A percentile compares a stretch with the other conserved stretches of the same genome.
These are phyloP conservation scores for Drosophila pseudoobscura DNA, from an alignment of 1,140 invertebrate genomes.

Conservation along the genomic window DNA sequence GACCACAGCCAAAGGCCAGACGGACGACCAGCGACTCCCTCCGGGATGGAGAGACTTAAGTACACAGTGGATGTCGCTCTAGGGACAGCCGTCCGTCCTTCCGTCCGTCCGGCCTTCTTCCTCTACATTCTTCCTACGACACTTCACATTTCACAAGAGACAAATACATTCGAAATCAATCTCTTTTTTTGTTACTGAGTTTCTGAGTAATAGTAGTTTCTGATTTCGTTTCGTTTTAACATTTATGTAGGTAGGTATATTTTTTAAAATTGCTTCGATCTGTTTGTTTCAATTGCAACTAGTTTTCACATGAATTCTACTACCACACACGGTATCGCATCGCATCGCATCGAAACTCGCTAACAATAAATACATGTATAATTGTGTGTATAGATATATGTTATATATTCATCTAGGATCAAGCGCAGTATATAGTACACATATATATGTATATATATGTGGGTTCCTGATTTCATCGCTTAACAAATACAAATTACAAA, in stretches of 20 bases:
- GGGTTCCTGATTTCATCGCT: slow-evolving; percentile 43
- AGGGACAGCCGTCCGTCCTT: slow-evolving; percentile 1
- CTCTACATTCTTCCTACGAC: slow-evolving; percentile 10
- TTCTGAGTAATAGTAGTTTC: slow-evolving; percentile 31
- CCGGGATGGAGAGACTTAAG: slow-evolving; percentile 45
- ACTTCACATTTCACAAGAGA: slow-evolving; percentile 27
- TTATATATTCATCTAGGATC: slow-evolving; percentile 44
- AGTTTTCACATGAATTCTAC: slow-evolving; percentile 40
- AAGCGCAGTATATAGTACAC: slow-evolving; percentile 36
- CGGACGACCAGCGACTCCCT: slow-evolving; percentile 6
- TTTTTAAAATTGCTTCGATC: slow-evolving; percentile 37
- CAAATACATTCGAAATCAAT: slow-evolving; percentile 45
- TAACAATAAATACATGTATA: slow-evolving; percentile 46
- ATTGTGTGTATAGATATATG: slow-evolving; percentile 21
- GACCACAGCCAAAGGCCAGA: slow-evolving; percentile 37
- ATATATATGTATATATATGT: slow-evolving; percentile 31
- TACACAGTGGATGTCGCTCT: slow-evolving; percentile 32
- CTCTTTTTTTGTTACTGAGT: slow-evolving; percentile 39
- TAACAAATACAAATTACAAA: slow-evolving; percentile 56
- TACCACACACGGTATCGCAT: slow-evolving; percentile 34
- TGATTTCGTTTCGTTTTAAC: slow-evolving; percentile 4
- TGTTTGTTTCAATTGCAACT: slow-evolving; percentile 34
- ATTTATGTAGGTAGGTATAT: slow-evolving; percentile 36
- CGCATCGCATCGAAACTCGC: slow-evolving; percentile 35
- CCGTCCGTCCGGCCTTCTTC: slow-evolving; percentile 13